Evolutionary conservation across 2,797 vertebrate genomes (phyloP).

Genomic region (Macropus fuliginosus): DNA sequence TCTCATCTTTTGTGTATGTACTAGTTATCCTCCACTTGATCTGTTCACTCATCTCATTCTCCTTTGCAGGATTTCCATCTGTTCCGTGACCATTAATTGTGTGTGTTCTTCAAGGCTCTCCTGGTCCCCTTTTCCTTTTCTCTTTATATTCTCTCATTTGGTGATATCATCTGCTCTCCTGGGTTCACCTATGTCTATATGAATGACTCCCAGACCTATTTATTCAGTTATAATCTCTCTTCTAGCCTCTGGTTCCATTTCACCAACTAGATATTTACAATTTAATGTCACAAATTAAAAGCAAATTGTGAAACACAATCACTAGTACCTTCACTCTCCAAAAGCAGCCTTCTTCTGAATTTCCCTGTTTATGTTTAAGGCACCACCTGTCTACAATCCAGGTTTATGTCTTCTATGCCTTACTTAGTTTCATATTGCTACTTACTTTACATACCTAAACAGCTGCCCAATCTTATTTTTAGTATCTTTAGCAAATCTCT

Average conservation of each 20-base stretch:
- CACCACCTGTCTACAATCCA: background rate
- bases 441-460: background rate
- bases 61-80: background rate
- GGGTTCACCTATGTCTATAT: background rate
- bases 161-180: background rate
- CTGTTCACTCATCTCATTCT: background rate
- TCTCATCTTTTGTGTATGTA: background rate
- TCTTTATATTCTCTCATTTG: background rate
- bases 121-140: background rate
- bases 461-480: background rate
- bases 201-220: background rate
- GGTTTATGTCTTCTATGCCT: background rate
- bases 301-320: background rate
- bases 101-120: background rate
- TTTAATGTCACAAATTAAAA: background rate
- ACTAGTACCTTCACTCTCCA: background rate
- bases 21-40: background rate
- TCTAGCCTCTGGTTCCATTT: background rate
- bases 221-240: background rate
- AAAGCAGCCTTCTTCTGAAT: background rate
- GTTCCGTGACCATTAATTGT: background rate
- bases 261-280: background rate
- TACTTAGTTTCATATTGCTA: background rate
- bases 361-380: background rate
- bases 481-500: background rate